Base-by-base conservation (phyloP, 1,140 invertebrate species). In the Melitaea cinxia region DNA sequence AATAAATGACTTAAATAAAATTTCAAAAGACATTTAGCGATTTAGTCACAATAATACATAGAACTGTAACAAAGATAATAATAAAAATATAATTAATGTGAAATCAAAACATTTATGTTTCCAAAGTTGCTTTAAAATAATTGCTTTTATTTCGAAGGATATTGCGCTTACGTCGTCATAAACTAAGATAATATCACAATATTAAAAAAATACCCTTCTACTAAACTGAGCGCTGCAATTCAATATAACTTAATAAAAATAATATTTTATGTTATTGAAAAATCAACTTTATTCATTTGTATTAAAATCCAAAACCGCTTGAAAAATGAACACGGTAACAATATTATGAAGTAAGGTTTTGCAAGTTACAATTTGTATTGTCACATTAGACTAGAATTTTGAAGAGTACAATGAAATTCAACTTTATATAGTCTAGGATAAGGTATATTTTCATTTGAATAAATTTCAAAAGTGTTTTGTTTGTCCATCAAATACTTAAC, bases 321-420 rank as follows among this genome's bases (percentile, higher is more conserved):
- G 19, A 10, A 47, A n/a, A 9, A 12, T n/a, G 23, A 33, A 63
- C 24, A 45, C 30, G 33, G 17, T 55, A 73, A 68, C 61, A 37
- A 19, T 37, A 57, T 53, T 47, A 63, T 69, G 30, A 39, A 55
- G 63, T 56, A 42, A 17, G 6, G 15, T 56, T 63, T 63, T 63
- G 42, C 53, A 70, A 72, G 70, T 70, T 73, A 73, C 78, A 68
- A 76, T 78, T 73, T 77, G 73, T 72, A 75, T 72, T 78, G 73
- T 78, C 72, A 69, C 72, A 70, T 74, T 60, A 56, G 71, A 70
- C 49, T 55, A 64, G 64, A 47, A 65, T 71, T 58, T 72, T 56
- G 7, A 19, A 21, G 37, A 39, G 39, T 14, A 21, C 52, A 47
- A 28, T 4, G 12, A 73, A 65, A 66, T 45, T 66, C 10, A 3